Evolutionary conservation across 2,888 invertebrate genomes (phyloP).

Genomic region (Alviniconcha strummeri): DNA sequence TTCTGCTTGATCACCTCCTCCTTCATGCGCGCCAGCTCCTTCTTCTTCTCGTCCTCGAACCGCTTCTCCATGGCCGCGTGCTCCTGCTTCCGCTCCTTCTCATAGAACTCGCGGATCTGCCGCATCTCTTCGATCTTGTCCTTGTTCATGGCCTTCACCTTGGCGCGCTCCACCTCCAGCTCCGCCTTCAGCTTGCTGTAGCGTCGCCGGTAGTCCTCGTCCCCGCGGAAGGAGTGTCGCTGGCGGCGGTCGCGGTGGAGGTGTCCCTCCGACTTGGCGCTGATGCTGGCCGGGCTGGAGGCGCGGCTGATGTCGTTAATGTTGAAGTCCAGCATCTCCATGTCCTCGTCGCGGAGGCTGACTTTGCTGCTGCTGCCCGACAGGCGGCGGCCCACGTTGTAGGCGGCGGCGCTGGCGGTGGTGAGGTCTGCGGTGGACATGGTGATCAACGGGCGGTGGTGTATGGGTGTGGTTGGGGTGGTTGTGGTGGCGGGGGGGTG

Average conservation of each 20-base stretch:
- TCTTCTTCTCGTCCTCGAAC: conserved; percentile 54
- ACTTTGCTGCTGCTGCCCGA: conserved; percentile 40
- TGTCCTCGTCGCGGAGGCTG: conserved; percentile 50
- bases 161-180: conserved; percentile 61
- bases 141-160: conserved; percentile 48
- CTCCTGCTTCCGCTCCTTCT: conserved; percentile 56
- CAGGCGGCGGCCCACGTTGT: conserved; percentile 33
- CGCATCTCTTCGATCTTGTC: conserved; percentile 63
- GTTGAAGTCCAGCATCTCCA: conserved; percentile 56
- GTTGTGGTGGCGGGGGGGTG: background rate
- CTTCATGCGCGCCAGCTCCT: conserved; percentile 55
- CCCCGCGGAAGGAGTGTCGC: conserved; percentile 26
- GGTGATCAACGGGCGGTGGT: background rate
- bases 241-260: conserved; percentile 37
- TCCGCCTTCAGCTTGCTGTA: conserved; percentile 57
- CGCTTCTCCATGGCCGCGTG: conserved; percentile 50
- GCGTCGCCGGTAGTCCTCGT: conserved; percentile 33
- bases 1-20: conserved; percentile 60
- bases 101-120: conserved; percentile 56
- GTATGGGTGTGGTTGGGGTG: background rate
- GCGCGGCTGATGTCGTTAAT: conserved; percentile 63
- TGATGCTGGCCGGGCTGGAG: conserved; percentile 56
- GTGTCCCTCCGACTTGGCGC: conserved; percentile 59
- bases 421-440: conserved; percentile 24
- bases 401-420: background rate